Evolutionary conservation across 2,113 vertebrate species (phyloP), one percentile per base, ranked within the genome.

Genomic region (Phalacrocorax pelagicus): DNA sequence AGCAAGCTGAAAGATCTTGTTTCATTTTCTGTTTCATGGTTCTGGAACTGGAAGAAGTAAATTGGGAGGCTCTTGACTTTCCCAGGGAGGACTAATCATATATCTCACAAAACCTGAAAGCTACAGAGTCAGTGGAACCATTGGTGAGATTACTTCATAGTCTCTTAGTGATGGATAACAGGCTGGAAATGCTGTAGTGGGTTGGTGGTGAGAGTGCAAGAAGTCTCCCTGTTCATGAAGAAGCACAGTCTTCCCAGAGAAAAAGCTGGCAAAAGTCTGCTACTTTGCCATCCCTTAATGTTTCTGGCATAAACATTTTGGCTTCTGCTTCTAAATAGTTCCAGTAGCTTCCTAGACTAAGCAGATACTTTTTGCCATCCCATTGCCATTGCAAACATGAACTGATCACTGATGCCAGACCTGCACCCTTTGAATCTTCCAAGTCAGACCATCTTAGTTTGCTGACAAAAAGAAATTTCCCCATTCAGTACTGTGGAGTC

Each of bases 381-480:
- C 23, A 18, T 24, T 83, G 55, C 81, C 66, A 51, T 40, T 61
- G 83, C 52, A 86, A 59, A 63, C 12, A 21, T 52, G 49, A 79
- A 17, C 40, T n/a, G 46, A 65, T 65, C 67, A 19, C 66, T 55
- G 73, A 54, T 89, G 61, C 49, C 83, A 78, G 52, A 83, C 44
- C 59, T 69, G 44, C 27, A 65, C 24, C 32, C 42, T 88, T 54
- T 85, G 94, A 81, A 92, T 82, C 72, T 80, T 75, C 18, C 70
- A 70, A 88, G 81, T 96, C 74, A 67, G 74, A 61, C 79, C 52
- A 91, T 36, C 65, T 66, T 72, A 85, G 40, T 65, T 80, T 83
- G 90, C 86, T 92, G 62, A 91, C 85, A 89, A 79, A 92, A 96
- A 90, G 67, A 75, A 74, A 80, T 74, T 80, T 92, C 58, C 65